These are phyloP conservation scores for Urocitellus parryii DNA, from an alignment of 2,113 vertebrate genomes.

Conservation along the genomic window DNA sequence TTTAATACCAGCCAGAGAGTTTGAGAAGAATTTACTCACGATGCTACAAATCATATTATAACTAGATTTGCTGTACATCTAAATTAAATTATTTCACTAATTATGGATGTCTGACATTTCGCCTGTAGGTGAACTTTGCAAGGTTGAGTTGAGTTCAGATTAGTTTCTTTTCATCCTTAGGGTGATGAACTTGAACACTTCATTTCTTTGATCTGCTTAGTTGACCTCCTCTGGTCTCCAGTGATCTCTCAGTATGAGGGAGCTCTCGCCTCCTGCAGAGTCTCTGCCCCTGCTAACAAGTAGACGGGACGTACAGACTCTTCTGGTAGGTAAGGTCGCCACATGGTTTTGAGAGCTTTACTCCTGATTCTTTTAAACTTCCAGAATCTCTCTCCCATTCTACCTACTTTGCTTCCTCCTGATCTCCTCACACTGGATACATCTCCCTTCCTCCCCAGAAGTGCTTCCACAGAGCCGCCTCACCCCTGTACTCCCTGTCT, in stretches of 20 bases:
- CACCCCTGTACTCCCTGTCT: rapidly evolving
- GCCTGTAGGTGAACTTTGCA: constrained; percentile 49
- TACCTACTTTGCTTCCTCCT: not conserved
- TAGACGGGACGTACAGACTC: not conserved
- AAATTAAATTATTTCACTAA: constrained; percentile 69
- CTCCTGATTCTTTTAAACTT: not conserved
- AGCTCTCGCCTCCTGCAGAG: not conserved
- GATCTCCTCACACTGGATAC: not conserved
- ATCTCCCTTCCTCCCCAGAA: not conserved
- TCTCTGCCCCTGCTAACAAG: not conserved
- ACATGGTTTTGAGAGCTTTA: not conserved
- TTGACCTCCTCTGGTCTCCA: not conserved
- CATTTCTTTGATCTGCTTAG: not conserved
- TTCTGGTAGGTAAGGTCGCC: not conserved
- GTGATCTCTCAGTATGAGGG: not conserved
- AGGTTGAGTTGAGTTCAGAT: constrained; percentile 41
- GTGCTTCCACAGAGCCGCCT: not conserved
- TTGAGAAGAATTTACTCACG: constrained; percentile 5
- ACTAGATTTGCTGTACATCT: constrained; percentile 69
- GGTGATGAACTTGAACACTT: not conserved
- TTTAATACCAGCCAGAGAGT: constrained; percentile 1
- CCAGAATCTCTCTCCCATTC: no score
- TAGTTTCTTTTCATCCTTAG: not conserved
- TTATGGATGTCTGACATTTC: constrained; percentile 69
- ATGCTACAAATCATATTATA: constrained; percentile 52